Base-by-base conservation (phyloP, 2,113 vertebrate genomes). In the Catharus bicknelli region DNA sequence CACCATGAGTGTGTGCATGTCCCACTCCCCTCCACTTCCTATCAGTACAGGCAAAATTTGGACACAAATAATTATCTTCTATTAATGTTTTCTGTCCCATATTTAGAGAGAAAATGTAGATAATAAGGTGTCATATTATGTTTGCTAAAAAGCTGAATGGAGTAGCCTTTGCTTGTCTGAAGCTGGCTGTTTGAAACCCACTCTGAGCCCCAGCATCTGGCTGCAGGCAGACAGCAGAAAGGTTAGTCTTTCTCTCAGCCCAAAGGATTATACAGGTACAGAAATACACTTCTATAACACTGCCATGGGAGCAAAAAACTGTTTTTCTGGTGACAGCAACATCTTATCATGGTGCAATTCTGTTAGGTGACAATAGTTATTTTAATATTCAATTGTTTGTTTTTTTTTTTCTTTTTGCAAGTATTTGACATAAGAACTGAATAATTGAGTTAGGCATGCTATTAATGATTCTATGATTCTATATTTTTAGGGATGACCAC, bases 281-380 rank as follows among this genome's bases (percentile, higher is more conserved):
- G 51, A 48, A 51, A 15, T 13, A 3, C 16, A 8, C 13, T 29
- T 57, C 42, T 21, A 1, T 8, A 42, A 30, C 0, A 0, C n/a
- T 32, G 10, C 14, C 29, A 12, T 1, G 1, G 54, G 32, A 87
- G 32, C 7, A 87, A 29, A 78, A 54, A 66, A 5, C 5, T 3
- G 2, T 21, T 74, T 77, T 90, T 67, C 68, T 74, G 54, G 27
- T 68, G 36, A 58, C 20, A 40, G 29, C 29, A 77, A 59, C 19
- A 20, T 64, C 83, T 63, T 55, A 30, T 20, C n/a, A 36, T 23
- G 16, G 14, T 50, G n/a, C 16, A 70, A 26, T 53, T 88, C 42
- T 77, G 75, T 76, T n/a, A 62, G 47, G 38, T 38, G 54, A 11
- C 43, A 74, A 59, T 19, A 61, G 18, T 64, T 47, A 68, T 66